Evolutionary conservation across 2,888 invertebrate genomes (phyloP).

Genomic region (Drosophila acutilabella): DNA sequence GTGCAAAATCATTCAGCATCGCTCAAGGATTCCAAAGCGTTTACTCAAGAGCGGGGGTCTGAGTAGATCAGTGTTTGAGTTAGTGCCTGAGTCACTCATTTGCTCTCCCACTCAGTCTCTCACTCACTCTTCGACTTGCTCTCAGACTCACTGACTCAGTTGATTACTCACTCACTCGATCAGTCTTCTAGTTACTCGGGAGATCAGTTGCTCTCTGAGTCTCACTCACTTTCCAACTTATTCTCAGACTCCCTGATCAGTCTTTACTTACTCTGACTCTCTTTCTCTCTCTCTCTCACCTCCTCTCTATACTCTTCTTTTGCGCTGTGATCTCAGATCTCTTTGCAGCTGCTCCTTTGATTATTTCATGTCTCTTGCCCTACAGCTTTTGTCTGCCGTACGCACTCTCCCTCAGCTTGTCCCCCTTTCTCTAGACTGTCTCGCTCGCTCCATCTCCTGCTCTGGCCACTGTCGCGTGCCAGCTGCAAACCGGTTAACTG

Average conservation of each 20-base stretch:
- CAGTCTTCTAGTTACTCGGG: conserved; percentile 23
- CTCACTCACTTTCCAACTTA: conserved; percentile 2
- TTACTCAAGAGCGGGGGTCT: conserved; percentile 31
- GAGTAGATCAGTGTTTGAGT: conserved; percentile 21
- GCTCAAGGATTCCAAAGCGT: conserved; percentile 23
- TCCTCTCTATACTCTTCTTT: conserved; percentile 4
- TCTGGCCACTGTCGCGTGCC: conserved; percentile 78
- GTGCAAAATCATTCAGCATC: conserved; percentile 58
- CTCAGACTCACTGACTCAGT: conserved; percentile 29
- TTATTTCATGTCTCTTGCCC: conserved; percentile 40
- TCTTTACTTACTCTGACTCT: conserved; percentile 27
- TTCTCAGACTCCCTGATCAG: conserved; percentile 15
- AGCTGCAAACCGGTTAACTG: conserved; percentile 62
- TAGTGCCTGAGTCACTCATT: conserved; percentile 12
- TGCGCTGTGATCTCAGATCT: conserved; percentile 13
- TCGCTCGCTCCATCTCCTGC: background rate
- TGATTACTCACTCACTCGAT: background rate
- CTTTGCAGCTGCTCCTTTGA: conserved; percentile 47
- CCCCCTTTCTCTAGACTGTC: conserved; percentile 1
- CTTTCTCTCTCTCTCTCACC: conserved; percentile 2
- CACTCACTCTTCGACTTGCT: background rate
- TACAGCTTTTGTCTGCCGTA: conserved; percentile 26
- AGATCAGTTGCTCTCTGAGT: background rate
- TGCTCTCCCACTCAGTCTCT: conserved; percentile 14
- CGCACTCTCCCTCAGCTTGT: conserved; percentile 1